These are phyloP conservation scores for Nycticryphes semicollaris DNA, from an alignment of 2,113 vertebrate genomes.

Conservation along the genomic window DNA sequence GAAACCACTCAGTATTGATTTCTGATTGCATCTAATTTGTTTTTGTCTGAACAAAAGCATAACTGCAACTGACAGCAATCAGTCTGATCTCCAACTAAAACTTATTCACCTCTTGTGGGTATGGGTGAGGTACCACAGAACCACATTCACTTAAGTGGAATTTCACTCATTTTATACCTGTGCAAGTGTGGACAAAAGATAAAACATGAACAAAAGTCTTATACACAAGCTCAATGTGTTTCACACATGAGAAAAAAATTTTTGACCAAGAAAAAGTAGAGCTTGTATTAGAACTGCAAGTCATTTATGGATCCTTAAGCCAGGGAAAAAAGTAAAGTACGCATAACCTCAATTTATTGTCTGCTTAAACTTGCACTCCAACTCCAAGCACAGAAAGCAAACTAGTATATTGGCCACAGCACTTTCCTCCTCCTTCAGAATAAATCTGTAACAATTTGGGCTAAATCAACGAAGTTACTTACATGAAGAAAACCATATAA, in stretches of 20 bases:
- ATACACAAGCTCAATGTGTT: not conserved
- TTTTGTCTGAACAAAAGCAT: not conserved
- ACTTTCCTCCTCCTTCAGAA: not conserved
- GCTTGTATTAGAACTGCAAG: not conserved
- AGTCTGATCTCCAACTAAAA: not conserved
- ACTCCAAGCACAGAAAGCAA: not conserved
- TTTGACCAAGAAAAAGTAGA: not conserved
- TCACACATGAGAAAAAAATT: not conserved
- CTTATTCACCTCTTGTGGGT: not conserved
- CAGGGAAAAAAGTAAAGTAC: not conserved
- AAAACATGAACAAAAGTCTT: not conserved
- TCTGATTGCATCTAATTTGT: accelerated
- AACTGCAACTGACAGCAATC: not conserved
- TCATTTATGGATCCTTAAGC: not conserved
- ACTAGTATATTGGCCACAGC: not conserved
- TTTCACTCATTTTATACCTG: not conserved
- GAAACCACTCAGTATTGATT: not conserved
- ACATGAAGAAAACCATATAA: not conserved
- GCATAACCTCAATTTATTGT: not conserved
- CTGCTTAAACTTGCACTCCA: not conserved
- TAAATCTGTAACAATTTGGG: not conserved
- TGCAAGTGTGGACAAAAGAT: not conserved
- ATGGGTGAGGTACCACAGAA: not conserved
- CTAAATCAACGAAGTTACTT: not conserved
- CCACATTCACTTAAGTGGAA: not conserved